phyloP scores from a whole-genome alignment of 2,797 vertebrate genomes.

The Leucoraja ocellata region DNA sequence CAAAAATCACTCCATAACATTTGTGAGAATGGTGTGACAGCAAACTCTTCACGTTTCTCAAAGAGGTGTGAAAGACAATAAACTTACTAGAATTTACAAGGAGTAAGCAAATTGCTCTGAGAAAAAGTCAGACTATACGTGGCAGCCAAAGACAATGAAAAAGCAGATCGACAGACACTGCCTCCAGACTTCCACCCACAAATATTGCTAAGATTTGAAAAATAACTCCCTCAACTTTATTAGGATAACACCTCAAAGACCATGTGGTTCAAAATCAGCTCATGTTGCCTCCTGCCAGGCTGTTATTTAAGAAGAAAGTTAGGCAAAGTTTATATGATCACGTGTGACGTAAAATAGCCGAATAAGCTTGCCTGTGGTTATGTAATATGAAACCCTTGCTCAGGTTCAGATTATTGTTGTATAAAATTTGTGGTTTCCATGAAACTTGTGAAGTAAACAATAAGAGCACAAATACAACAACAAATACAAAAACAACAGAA shows the following conservation, averaged over 20 bases:
- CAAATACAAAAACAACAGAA: too few species aligned
- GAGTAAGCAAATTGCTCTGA: conserved; percentile 42
- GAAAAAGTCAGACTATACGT: conserved; percentile 49
- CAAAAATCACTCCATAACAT: neutral
- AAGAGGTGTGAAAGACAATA: conserved; percentile 41
- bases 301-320: neutral
- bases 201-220: neutral
- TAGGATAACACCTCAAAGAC: neutral
- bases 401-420: too few species aligned
- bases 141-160: conserved; percentile 45
- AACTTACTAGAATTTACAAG: conserved; percentile 44
- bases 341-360: neutral
- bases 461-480: too few species aligned
- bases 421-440: too few species aligned
- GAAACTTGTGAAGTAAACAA: too few species aligned
- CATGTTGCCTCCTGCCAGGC: neutral
- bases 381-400: too few species aligned
- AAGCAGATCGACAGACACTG: conserved; percentile 51
- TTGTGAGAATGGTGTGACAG: neutral
- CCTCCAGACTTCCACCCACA: conserved; percentile 37
- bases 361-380: neutral
- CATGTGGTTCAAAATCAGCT: neutral
- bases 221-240: neutral
- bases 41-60: conserved; percentile 40
- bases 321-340: neutral